Evolutionary conservation across 2,797 vertebrate genomes (phyloP).

Genomic region (Bovichtus variegatus): DNA sequence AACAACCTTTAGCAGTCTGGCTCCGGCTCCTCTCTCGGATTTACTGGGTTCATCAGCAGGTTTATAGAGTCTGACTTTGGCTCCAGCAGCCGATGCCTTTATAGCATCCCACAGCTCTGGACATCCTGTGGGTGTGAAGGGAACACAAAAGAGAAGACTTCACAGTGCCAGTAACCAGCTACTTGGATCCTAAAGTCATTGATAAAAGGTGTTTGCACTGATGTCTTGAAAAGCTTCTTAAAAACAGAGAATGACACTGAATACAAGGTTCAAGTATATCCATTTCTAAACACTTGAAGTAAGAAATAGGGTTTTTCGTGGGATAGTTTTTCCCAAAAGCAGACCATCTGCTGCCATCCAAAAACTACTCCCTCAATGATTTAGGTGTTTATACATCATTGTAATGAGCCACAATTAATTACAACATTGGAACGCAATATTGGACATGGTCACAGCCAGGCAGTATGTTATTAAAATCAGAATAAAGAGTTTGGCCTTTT

Average conservation of each 20-base stretch:
- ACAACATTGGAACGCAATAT: slow-evolving; percentile 41
- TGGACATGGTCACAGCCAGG: slow-evolving; percentile 46
- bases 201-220: slow-evolving; percentile 58
- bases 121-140: slow-evolving; percentile 76
- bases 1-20: slow-evolving; percentile 74
- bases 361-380: slow-evolving; percentile 52
- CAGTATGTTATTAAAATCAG: slow-evolving; percentile 44
- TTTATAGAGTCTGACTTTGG: slow-evolving; percentile 85
- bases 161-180: slow-evolving; percentile 57
- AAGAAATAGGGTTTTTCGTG: no score
- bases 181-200: slow-evolving; percentile 49
- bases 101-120: slow-evolving; percentile 61
- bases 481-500: slow-evolving; percentile 43
- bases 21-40: slow-evolving; percentile 63
- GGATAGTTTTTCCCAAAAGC: slow-evolving; percentile 21
- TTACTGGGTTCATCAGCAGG: slow-evolving; percentile 83
- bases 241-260: slow-evolving; percentile 11
- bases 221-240: slow-evolving; percentile 33
- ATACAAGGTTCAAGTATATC: slow-evolving; percentile 23
- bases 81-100: slow-evolving; percentile 73
- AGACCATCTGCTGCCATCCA: slow-evolving; percentile 27
- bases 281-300: slow-evolving; percentile 7
- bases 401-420: slow-evolving; percentile 62
- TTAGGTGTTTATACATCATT: slow-evolving; percentile 56
- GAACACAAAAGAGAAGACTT: slow-evolving; percentile 67